Percentiles rank a stretch among this genome's conserved stretches.
Evolutionary conservation across 1,140 invertebrate species (phyloP).

Genomic region (Helicoverpa zea): DNA sequence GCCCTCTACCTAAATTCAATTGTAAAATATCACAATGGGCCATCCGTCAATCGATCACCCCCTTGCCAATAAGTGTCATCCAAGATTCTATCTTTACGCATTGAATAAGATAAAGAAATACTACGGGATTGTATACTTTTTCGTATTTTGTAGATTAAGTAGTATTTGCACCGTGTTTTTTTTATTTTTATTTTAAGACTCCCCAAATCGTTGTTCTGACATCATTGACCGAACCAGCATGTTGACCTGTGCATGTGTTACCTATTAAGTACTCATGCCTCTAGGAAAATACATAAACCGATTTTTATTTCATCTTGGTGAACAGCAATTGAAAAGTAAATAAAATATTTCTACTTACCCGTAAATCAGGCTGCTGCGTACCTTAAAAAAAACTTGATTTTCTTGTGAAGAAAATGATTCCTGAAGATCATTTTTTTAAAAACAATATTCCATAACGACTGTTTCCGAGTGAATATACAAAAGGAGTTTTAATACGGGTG

Average conservation of each 20-base stretch:
- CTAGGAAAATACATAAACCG: too few relatives aligned
- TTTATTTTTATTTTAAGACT: too few relatives aligned
- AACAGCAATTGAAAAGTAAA: too few relatives aligned
- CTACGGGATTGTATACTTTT: neutral
- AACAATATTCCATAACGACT: neutral
- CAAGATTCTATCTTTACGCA: conserved; percentile 13
- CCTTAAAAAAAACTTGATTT: neutral
- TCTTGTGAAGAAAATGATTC: neutral
- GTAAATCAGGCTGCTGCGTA: too few relatives aligned
- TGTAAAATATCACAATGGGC: conserved; percentile 61
- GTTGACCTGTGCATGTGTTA: too few relatives aligned
- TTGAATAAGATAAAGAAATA: conserved; percentile 7
- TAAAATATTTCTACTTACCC: too few relatives aligned
- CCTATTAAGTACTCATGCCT: too few relatives aligned
- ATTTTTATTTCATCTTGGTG: too few relatives aligned
- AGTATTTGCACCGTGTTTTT: too few relatives aligned
- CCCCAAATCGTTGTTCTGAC: too few relatives aligned
- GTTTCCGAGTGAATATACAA: neutral
- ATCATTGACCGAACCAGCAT: too few relatives aligned
- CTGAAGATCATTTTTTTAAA: neutral
- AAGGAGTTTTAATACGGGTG: conserved; percentile 54
- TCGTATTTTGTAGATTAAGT: too few relatives aligned
- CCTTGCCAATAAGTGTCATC: conserved; percentile 58
- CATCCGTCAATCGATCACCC: conserved; percentile 67
- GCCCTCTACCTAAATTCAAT: conserved; percentile 47